These are phyloP conservation scores for Drosophila kepulauana DNA, from an alignment of 1,140 invertebrate species.

Conservation along the genomic window DNA sequence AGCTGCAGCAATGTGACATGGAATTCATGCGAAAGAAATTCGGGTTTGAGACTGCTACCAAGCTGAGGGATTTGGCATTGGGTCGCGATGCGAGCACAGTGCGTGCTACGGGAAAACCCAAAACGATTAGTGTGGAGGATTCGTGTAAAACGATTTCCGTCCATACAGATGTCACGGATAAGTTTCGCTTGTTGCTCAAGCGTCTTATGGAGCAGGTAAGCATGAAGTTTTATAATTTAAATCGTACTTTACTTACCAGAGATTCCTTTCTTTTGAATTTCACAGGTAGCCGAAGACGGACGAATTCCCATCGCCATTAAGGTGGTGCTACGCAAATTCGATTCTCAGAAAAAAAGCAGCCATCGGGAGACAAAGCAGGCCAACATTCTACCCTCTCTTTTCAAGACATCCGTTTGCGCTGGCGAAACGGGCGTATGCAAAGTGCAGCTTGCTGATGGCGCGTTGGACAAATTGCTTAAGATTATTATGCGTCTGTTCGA, in stretches of 20 bases:
- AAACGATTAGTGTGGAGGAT: slow-evolving; percentile 91
- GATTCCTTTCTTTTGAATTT: neutral
- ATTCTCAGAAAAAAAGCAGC: slow-evolving; percentile 86
- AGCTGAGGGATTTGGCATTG: slow-evolving; percentile 89
- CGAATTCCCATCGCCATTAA: slow-evolving; percentile 90
- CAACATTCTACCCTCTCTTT: slow-evolving; percentile 88
- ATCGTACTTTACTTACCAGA: no score
- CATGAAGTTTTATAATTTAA: neutral
- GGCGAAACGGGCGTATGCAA: slow-evolving; percentile 81
- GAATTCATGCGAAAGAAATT: slow-evolving; percentile 87
- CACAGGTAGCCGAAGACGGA: slow-evolving; percentile 89
- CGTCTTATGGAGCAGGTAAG: slow-evolving; percentile 88
- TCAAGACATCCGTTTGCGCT: slow-evolving; percentile 85
- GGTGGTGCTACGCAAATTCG: slow-evolving; percentile 90
- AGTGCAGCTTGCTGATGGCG: slow-evolving; percentile 86
- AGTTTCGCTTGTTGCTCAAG: slow-evolving; percentile 88
- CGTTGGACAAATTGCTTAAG: slow-evolving; percentile 89
- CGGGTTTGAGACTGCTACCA: slow-evolving; percentile 89
- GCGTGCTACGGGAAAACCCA: slow-evolving; percentile 89
- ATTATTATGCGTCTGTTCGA: slow-evolving; percentile 91
- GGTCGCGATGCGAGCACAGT: slow-evolving; percentile 90
- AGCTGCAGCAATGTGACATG: slow-evolving; percentile 88
- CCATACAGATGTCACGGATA: slow-evolving; percentile 89
- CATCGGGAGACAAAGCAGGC: slow-evolving; percentile 91
- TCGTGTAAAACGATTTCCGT: slow-evolving; percentile 89